These are phyloP conservation scores for Drosophila kepulauana DNA, from an alignment of 1,140 invertebrate species.

Conservation along the genomic window DNA sequence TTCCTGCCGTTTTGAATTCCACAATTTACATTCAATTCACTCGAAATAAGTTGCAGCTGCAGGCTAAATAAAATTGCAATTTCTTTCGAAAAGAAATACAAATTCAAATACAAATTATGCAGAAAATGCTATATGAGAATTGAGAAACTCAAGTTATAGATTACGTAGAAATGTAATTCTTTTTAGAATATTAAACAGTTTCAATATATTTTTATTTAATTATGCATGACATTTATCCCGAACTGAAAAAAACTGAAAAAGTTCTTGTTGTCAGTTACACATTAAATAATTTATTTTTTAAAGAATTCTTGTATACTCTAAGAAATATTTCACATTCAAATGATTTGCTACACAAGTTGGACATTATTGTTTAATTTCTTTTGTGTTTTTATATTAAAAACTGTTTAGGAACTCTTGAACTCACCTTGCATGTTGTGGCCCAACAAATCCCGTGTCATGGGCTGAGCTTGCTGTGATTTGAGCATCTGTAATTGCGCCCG, in stretches of 20 bases:
- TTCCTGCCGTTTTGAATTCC: background rate
- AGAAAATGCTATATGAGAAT: no score
- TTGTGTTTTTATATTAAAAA: no score
- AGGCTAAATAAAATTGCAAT: background rate
- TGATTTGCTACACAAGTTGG: background rate
- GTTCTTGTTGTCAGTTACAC: no score
- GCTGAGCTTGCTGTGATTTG: constrained; percentile 95
- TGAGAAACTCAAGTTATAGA: background rate
- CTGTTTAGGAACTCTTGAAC: constrained; percentile 8
- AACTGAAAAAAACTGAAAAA: no score
- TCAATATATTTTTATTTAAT: no score
- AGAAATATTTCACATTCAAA: background rate
- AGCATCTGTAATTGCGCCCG: constrained; percentile 93
- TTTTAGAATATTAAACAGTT: no score
- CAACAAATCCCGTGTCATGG: constrained; percentile 95
- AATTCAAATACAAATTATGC: no score
- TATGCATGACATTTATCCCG: no score
- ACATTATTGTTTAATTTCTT: no score
- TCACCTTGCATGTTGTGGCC: constrained; percentile 96
- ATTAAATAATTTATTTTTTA: no score
- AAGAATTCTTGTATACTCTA: background rate
- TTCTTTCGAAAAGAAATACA: no score
- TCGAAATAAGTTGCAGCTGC: background rate
- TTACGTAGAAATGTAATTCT: background rate
- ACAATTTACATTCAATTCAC: background rate